Percentiles rank a stretch among this genome's conserved stretches.
These are phyloP conservation scores for Acropora yongei DNA, from an alignment of 64 coral and sea anemone species.

Conservation along the genomic window DNA sequence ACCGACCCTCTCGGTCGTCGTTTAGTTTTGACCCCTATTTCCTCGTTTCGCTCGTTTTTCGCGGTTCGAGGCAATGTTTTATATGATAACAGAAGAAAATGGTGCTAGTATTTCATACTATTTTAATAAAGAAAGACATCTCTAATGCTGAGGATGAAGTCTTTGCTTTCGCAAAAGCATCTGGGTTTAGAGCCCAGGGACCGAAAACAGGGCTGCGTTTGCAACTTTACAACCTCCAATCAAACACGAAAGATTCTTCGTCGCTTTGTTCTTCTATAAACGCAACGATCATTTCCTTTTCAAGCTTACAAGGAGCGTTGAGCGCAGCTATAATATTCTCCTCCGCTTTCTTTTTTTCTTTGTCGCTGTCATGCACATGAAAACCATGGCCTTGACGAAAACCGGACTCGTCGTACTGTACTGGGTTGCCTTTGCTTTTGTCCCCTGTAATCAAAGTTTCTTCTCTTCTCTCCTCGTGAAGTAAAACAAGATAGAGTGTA, in stretches of 20 bases:
- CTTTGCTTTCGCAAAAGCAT: no score
- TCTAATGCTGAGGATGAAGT: no score
- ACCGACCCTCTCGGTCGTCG: no score
- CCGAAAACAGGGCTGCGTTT: no score
- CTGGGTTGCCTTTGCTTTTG: not conserved
- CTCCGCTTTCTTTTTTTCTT: not conserved
- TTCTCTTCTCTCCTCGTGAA: not conserved
- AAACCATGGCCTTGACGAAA: not conserved
- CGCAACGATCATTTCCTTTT: conserved; percentile 5
- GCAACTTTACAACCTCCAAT: conserved; percentile 60
- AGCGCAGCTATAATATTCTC: not conserved
- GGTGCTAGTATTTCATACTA: no score
- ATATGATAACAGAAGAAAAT: no score
- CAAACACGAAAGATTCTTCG: conserved; percentile 57
- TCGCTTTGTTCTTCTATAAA: conserved; percentile 39
- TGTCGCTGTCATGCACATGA: not conserved
- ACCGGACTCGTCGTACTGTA: not conserved
- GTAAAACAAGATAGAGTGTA: not conserved
- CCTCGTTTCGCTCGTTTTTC: no score
- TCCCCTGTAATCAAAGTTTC: not conserved
- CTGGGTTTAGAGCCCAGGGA: no score
- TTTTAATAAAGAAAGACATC: no score
- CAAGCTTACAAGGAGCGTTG: not conserved
- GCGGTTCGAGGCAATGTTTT: no score
- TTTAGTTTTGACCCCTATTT: no score